These are phyloP conservation scores for Todiramphus saurophagus DNA, from an alignment of 2,113 vertebrate genomes.

Conservation along the genomic window DNA sequence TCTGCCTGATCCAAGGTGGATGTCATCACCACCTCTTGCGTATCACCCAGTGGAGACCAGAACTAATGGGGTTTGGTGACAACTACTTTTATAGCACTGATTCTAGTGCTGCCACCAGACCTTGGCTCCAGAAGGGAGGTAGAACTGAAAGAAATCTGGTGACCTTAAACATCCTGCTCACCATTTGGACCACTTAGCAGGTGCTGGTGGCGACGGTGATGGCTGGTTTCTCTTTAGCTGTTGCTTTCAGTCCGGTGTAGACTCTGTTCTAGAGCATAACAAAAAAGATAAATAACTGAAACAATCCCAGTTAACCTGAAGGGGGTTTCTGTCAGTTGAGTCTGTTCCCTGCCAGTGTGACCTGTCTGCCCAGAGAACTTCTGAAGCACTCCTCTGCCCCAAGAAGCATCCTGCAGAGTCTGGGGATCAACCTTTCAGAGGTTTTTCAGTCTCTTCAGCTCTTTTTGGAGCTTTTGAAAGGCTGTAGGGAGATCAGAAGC, in stretches of 20 bases:
- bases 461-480: not conserved
- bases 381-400: not conserved
- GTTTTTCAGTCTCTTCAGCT: not conserved
- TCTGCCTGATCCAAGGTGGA: not conserved
- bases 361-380: not conserved
- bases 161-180: accelerated
- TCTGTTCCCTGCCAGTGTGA: not conserved
- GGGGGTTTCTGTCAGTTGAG: not conserved
- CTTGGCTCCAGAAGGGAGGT: not conserved
- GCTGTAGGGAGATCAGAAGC: not conserved
- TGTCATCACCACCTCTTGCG: not conserved
- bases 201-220: not conserved
- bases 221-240: not conserved
- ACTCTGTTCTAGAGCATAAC: not conserved
- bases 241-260: not conserved
- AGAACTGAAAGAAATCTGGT: not conserved
- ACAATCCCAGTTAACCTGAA: not conserved
- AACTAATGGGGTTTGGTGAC: not conserved
- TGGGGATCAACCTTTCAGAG: not conserved
- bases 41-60: not conserved
- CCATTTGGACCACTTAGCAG: not conserved
- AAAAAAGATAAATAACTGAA: not conserved
- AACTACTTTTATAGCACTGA: not conserved
- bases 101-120: not conserved
- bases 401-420: not conserved